Evolutionary conservation across 2,113 vertebrate species (phyloP), one percentile per base, ranked within the genome.

Genomic region (Hippoglossus stenolepis): DNA sequence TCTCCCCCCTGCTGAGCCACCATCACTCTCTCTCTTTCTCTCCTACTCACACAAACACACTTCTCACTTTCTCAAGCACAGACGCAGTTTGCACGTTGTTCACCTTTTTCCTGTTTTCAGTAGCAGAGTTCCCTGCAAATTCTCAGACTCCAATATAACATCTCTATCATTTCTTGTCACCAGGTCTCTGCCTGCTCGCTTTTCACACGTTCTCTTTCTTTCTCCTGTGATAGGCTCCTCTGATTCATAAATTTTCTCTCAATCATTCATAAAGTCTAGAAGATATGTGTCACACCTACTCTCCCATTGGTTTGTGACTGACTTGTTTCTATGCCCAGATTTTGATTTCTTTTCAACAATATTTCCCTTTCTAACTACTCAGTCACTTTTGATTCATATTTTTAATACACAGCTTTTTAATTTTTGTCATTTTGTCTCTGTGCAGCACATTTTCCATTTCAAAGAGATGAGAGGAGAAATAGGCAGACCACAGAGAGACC

Each of bases 1-100:
- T 64, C 63, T 80, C 72, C 74, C 74, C 89, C 88, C 78, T 86
- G 80, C 88, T 87, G 71, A 14, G 68, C 31, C 45, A 47, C 70
- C 40, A 12, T 47, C 43, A 21, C 31, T 62, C 47, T 61, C 18
- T 4, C 38, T 51, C 12, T n/a, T 11, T 47, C 38, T 28, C 21
- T 4, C 53, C 21, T 20, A n/a, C 58, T 23, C 17, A 40, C 51
- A 13, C 45, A n/a, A 45, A 23, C 70, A 40, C 38, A 31, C 61
- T 82, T 73, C 63, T 69, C 81, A 76, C 73, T 31, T 79, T 72
- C 38, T 74, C 49, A 54, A 53, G 45, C 4, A 12, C 31, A 31
- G 31, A 31, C 31, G 31, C 31, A 31, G 7, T 83, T 85, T 56
- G 5, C 61, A 80, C 51, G 24, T 64, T 64, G 10, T 73, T 65